Percentiles rank a stretch among this genome's conserved stretches.
These are phyloP conservation scores for Mallotus villosus DNA, from an alignment of 2,797 vertebrate species.

Conservation along the genomic window DNA sequence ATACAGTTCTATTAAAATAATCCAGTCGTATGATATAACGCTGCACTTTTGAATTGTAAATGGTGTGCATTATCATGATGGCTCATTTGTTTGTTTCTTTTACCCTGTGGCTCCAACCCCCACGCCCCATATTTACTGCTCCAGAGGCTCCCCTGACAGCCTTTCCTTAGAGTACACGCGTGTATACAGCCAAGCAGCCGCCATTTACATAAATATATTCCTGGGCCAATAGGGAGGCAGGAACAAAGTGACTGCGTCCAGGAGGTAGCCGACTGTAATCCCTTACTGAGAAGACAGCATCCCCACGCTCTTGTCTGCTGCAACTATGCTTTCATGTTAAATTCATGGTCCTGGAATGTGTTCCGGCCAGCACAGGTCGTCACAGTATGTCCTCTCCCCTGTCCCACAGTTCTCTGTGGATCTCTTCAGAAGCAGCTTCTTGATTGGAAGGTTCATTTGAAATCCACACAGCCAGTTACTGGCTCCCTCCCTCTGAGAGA, in stretches of 20 bases:
- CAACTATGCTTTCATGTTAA: slow-evolving; percentile 61
- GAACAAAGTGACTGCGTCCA: slow-evolving; percentile 64
- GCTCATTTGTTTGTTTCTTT: slow-evolving; percentile 66
- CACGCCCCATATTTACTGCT: slow-evolving; percentile 53
- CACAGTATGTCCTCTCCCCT: slow-evolving; percentile 25
- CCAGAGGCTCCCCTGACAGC: slow-evolving; percentile 51
- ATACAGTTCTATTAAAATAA: slow-evolving; percentile 57
- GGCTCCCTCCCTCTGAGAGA: slow-evolving; percentile 24
- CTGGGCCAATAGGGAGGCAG: slow-evolving; percentile 49
- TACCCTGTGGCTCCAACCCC: slow-evolving; percentile 21
- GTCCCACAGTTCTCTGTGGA: slow-evolving; percentile 30
- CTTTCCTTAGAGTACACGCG: slow-evolving; percentile 53
- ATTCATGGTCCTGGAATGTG: slow-evolving; percentile 56
- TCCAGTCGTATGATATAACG: slow-evolving; percentile 55
- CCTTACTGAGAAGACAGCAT: slow-evolving; percentile 52
- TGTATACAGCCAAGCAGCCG: slow-evolving; percentile 52
- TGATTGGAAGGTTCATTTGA: slow-evolving; percentile 47
- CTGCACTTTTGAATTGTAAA: slow-evolving; percentile 61
- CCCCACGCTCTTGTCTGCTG: slow-evolving; percentile 39
- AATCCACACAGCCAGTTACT: slow-evolving; percentile 39
- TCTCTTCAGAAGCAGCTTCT: slow-evolving; percentile 47
- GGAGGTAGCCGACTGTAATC: slow-evolving; percentile 56
- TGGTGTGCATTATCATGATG: slow-evolving; percentile 54
- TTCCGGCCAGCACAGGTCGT: slow-evolving; percentile 32
- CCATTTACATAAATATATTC: slow-evolving; percentile 66